A percentile compares a stretch with the other conserved stretches of the same genome.
phyloP scores from a whole-genome alignment of 2,888 invertebrate species.

The Bhutanitis thaidina region DNA sequence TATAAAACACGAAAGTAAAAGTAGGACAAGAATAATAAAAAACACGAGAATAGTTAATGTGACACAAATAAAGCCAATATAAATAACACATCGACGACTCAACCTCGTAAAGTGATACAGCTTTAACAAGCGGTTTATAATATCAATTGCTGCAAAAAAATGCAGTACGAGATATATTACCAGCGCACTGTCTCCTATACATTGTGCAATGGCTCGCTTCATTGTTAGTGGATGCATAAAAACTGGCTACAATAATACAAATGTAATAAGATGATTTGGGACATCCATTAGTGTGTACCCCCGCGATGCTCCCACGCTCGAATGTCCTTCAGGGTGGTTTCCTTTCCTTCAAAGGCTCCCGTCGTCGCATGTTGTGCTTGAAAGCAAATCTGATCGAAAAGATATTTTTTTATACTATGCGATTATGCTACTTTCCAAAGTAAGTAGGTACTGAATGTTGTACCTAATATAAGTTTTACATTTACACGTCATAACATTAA shows the following conservation, averaged over 20 bases:
- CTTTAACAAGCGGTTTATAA: conserved; percentile 26
- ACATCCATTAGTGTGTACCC: conserved; percentile 64
- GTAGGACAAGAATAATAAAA: not conserved
- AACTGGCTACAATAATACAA: conserved; percentile 61
- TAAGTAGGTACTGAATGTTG: too few relatives aligned
- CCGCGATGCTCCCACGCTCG: conserved; percentile 67
- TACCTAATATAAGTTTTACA: too few relatives aligned
- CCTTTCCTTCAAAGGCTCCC: conserved; percentile 35
- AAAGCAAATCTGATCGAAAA: conserved; percentile 27
- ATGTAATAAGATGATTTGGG: conserved; percentile 66
- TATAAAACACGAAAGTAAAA: too few relatives aligned
- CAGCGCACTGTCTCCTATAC: conserved; percentile 31
- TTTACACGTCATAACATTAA: too few relatives aligned
- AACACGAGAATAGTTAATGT: not conserved
- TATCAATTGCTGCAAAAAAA: conserved; percentile 43
- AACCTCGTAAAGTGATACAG: conserved; percentile 23
- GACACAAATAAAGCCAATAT: conserved; percentile 13
- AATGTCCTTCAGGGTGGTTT: conserved; percentile 51
- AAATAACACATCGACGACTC: conserved; percentile 8
- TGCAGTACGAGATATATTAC: conserved; percentile 40
- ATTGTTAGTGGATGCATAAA: conserved; percentile 49
- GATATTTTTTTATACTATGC: not conserved
- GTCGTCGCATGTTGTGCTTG: conserved; percentile 30
- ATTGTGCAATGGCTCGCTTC: conserved; percentile 49
- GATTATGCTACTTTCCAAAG: too few relatives aligned